These are phyloP conservation scores for Peromyscus nudipes DNA, from an alignment of 2,797 vertebrate species.

Conservation along the genomic window DNA sequence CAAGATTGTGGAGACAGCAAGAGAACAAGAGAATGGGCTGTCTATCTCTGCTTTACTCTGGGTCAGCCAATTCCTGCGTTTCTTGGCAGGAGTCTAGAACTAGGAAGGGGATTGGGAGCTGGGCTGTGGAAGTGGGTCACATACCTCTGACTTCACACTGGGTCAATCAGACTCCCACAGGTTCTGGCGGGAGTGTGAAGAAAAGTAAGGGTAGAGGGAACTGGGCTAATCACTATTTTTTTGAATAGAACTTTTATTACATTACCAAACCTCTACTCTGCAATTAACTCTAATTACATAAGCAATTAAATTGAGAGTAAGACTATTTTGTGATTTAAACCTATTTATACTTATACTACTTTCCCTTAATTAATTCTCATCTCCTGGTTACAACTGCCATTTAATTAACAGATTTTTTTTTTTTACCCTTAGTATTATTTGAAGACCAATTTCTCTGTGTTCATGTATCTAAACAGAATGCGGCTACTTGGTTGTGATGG, in stretches of 20 bases:
- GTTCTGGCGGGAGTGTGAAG: background rate
- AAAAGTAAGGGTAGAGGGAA: background rate
- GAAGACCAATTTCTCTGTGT: background rate
- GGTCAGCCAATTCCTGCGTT: background rate
- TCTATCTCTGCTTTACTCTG: background rate
- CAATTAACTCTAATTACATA: conserved; percentile 88
- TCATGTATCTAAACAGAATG: background rate
- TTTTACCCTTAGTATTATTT: background rate
- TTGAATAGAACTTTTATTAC: conserved; percentile 68
- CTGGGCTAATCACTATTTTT: conserved; percentile 52
- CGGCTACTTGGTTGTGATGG: background rate
- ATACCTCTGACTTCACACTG: background rate
- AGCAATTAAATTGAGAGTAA: conserved; percentile 86
- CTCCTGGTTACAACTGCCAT: conserved; percentile 78
- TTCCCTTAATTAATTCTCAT: conserved; percentile 84
- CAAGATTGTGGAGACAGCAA: background rate
- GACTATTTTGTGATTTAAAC: conserved; percentile 86
- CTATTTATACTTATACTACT: conserved; percentile 83
- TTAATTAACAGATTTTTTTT: conserved; percentile 72
- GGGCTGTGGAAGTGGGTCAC: background rate
- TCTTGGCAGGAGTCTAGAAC: background rate
- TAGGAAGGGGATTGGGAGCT: background rate
- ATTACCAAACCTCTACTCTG: conserved; percentile 83
- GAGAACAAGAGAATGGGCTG: background rate
- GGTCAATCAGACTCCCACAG: background rate